Percentiles rank a stretch among this genome's conserved stretches.
Evolutionary conservation across 2,797 vertebrate species (phyloP).

Genomic region (Kryptopterus vitreolus): DNA sequence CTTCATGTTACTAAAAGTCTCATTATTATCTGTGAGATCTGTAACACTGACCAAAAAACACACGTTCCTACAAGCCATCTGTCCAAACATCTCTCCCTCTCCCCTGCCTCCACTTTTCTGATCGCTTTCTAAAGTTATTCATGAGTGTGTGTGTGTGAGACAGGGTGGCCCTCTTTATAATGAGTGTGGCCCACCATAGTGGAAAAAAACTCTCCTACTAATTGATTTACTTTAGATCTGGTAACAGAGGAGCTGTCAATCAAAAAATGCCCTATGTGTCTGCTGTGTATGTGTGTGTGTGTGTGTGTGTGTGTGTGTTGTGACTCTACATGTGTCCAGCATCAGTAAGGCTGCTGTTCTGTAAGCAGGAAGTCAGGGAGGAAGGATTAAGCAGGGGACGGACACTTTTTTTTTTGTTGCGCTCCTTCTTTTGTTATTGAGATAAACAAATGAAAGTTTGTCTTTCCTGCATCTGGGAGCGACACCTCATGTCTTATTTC

Average conservation of each 20-base stretch:
- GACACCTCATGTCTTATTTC: neutral
- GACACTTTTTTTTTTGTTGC: constrained; percentile 15
- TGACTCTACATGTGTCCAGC: constrained; percentile 32
- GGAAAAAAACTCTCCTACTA: constrained; percentile 43
- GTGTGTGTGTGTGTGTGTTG: constrained; percentile 14
- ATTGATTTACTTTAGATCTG: constrained; percentile 55
- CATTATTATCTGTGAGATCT: constrained; percentile 2
- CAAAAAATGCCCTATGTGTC: constrained; percentile 31
- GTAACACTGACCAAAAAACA: constrained; percentile 1
- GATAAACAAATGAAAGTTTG: constrained; percentile 31
- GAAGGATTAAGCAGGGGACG: constrained; percentile 42
- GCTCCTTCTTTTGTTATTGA: constrained; percentile 28
- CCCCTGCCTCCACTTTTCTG: constrained; percentile 30
- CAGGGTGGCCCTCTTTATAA: constrained; percentile 41
- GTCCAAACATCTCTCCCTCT: constrained; percentile 50
- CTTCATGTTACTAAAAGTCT: neutral
- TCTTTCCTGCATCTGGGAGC: neutral
- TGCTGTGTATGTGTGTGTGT: constrained; percentile 3
- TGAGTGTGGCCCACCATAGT: constrained; percentile 48
- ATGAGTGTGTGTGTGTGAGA: constrained; percentile 31
- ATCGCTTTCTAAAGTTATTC: constrained; percentile 52
- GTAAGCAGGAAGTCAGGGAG: constrained; percentile 44
- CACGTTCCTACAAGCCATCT: constrained; percentile 47
- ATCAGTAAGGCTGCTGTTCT: constrained; percentile 37
- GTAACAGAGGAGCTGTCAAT: constrained; percentile 52